These are phyloP conservation scores for Bergia puertoricense DNA, from an alignment of 92 coral and sea anemone genomes.

Conservation along the genomic window DNA sequence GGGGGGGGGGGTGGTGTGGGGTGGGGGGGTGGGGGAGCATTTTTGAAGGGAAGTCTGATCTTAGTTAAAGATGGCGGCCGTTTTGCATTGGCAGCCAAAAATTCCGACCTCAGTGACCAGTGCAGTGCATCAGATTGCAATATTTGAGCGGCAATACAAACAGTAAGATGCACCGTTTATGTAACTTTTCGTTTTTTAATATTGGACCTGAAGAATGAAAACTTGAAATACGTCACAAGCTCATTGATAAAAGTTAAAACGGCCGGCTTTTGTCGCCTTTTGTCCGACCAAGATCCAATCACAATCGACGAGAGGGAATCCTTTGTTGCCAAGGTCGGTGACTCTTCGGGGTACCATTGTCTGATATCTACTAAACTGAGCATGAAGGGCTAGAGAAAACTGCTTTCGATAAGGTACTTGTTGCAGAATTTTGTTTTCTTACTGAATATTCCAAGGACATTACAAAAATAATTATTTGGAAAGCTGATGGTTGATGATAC, in stretches of 20 bases:
- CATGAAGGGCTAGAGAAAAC: not conserved
- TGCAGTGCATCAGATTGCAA: not conserved
- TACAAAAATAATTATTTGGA: too few relatives aligned
- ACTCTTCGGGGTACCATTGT: not conserved
- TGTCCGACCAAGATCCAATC: constrained; percentile 5
- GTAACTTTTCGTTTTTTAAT: not conserved
- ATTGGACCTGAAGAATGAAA: not conserved
- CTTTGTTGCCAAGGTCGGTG: constrained; percentile 32
- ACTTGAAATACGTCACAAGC: not conserved
- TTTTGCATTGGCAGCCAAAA: not conserved
- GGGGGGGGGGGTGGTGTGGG: too few relatives aligned
- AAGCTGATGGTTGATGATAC: not conserved
- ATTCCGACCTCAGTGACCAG: too few relatives aligned
- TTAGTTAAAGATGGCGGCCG: not conserved
- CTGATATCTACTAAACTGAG: not conserved
- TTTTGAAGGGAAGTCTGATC: too few relatives aligned
- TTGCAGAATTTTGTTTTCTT: not conserved
- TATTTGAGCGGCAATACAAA: not conserved
- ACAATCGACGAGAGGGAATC: constrained; percentile 6
- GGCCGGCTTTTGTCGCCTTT: constrained; percentile 18
- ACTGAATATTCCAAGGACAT: not conserved
- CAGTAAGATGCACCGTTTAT: not conserved
- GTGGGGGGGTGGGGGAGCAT: too few relatives aligned
- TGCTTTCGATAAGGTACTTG: not conserved
- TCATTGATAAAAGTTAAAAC: not conserved